These are phyloP conservation scores for Echiichthys vipera DNA, from an alignment of 2,797 vertebrate species.

Conservation along the genomic window DNA sequence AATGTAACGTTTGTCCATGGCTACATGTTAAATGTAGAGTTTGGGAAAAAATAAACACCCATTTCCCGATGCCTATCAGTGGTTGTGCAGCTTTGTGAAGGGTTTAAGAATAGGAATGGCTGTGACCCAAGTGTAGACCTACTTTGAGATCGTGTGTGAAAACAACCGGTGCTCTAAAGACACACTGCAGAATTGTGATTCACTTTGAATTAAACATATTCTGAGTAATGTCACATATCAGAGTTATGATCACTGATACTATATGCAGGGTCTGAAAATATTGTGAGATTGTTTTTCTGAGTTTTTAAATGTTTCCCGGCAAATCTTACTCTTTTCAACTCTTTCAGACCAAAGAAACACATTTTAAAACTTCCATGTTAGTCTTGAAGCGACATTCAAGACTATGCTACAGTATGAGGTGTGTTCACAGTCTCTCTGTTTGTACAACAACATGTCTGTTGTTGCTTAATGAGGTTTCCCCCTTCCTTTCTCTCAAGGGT, in stretches of 20 bases:
- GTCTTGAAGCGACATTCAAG: not conserved
- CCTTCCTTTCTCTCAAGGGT: not conserved
- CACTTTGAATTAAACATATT: not conserved
- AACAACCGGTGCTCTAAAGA: not conserved
- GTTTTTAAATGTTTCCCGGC: not conserved
- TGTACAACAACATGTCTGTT: slow-evolving; percentile 6
- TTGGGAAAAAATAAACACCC: no score
- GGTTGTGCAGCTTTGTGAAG: not conserved
- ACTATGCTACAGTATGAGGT: not conserved
- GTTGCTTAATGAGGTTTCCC: not conserved
- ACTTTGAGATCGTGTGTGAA: slow-evolving; percentile 17
- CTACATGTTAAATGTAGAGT: not conserved
- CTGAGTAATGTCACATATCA: not conserved
- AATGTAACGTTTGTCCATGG: slow-evolving; percentile 1
- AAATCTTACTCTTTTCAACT: not conserved
- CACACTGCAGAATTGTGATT: not conserved
- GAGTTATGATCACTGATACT: no score
- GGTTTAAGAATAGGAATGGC: slow-evolving; percentile 7
- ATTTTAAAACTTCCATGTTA: not conserved
- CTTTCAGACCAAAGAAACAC: not conserved
- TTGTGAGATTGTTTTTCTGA: not conserved
- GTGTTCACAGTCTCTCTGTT: not conserved
- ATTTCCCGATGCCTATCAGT: not conserved
- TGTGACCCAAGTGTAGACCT: not conserved
- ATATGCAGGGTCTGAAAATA: not conserved